phyloP scores from a whole-genome alignment of 2,113 vertebrate genomes.

The Platysternon megacephalum region DNA sequence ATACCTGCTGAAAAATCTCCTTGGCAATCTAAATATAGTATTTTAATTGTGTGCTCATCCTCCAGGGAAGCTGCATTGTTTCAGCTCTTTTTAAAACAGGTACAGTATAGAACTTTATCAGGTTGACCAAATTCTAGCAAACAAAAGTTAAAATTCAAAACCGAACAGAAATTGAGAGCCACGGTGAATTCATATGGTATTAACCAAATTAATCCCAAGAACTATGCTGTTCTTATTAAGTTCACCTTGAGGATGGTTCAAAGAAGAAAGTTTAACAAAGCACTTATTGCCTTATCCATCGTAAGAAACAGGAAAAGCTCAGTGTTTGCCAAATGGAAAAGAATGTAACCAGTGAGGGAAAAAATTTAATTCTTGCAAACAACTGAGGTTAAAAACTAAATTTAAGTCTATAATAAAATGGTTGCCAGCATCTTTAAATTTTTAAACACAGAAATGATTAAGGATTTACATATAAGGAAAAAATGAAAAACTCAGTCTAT shows the following conservation, averaged over 20 bases:
- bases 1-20: neutral
- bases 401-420: conserved; percentile 55
- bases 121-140: conserved; percentile 27
- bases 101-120: neutral
- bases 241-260: conserved; percentile 52
- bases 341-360: conserved; percentile 39
- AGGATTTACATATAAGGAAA: conserved; percentile 36
- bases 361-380: conserved; percentile 16
- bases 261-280: conserved; percentile 53
- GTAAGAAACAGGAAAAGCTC: neutral
- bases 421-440: conserved; percentile 58
- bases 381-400: conserved; percentile 62
- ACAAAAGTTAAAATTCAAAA: conserved; percentile 39
- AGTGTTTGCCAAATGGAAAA: conserved; percentile 49
- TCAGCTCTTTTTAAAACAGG: conserved; percentile 30
- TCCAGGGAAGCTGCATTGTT: neutral
- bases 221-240: conserved; percentile 59
- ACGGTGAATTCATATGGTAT: conserved; percentile 65
- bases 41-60: neutral
- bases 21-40: neutral
- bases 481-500: neutral
- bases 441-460: conserved; percentile 56
- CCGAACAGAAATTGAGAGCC: conserved; percentile 57
- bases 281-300: conserved; percentile 46
- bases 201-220: conserved; percentile 71